A percentile compares a stretch with the other conserved stretches of the same genome.
These are phyloP conservation scores for Tinea semifulvella DNA, from an alignment of 2,888 invertebrate genomes.

Conservation along the genomic window DNA sequence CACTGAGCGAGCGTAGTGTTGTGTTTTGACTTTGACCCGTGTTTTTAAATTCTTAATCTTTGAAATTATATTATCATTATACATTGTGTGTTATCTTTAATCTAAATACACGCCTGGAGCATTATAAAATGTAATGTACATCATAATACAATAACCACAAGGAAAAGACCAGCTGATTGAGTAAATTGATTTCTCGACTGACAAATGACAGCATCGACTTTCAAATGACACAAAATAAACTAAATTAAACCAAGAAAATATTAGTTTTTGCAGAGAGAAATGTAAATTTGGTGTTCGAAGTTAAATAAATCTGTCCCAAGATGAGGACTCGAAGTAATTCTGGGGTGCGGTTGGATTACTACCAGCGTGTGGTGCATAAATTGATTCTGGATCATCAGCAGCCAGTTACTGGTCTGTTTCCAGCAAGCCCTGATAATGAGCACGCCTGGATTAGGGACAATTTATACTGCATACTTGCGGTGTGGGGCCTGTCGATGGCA, in stretches of 20 bases:
- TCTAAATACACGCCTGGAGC: no score
- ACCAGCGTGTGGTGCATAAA: slow-evolving; percentile 92
- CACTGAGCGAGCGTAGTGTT: no score
- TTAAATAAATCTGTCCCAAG: slow-evolving; percentile 21
- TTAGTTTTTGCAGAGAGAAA: not conserved
- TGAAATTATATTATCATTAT: no score
- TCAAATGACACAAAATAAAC: slow-evolving; percentile 41
- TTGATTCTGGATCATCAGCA: slow-evolving; percentile 94
- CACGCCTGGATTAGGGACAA: slow-evolving; percentile 99
- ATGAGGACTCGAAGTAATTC: slow-evolving; percentile 92
- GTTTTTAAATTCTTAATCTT: no score
- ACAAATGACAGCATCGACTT: slow-evolving; percentile 31
- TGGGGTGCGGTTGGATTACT: slow-evolving; percentile 94
- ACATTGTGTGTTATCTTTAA: no score
- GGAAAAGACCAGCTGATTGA: not conserved
- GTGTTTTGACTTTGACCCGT: no score
- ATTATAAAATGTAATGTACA: no score
- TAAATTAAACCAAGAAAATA: not conserved
- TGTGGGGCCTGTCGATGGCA: slow-evolving; percentile 98
- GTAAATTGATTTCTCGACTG: slow-evolving; percentile 1
- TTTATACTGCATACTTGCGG: slow-evolving; percentile 94
- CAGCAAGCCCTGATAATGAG: slow-evolving; percentile 84
- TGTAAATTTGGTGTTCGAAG: not conserved
- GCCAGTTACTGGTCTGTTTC: slow-evolving; percentile 96
- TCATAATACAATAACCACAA: no score